Evolutionary conservation across 1,140 invertebrate species (phyloP).

Genomic region (Stegodyphus mimosarum): DNA sequence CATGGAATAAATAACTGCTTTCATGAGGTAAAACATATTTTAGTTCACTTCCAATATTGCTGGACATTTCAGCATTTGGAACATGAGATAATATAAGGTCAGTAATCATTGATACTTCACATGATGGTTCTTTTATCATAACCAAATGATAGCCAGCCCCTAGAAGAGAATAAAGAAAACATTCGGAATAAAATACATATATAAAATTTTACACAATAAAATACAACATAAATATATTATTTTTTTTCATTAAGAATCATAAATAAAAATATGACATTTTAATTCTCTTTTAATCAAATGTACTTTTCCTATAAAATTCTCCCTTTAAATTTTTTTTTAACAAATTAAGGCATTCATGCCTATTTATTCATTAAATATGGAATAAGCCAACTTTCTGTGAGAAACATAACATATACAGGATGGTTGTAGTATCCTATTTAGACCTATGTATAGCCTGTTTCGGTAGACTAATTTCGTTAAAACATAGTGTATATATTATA

Average conservation of each 20-base stretch:
- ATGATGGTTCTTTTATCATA: conserved; percentile 71
- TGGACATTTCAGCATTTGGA: conserved; percentile 71
- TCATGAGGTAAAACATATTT: conserved; percentile 69
- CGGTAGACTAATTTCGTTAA: too few species aligned
- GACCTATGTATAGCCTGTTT: too few species aligned
- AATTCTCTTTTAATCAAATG: background rate
- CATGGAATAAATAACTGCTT: conserved; percentile 48
- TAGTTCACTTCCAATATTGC: conserved; percentile 71
- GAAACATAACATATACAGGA: too few species aligned
- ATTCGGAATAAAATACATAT: background rate
- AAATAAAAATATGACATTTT: background rate
- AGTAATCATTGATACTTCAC: conserved; percentile 72
- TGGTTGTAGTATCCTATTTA: too few species aligned
- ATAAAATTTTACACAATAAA: background rate
- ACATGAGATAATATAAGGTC: conserved; percentile 73
- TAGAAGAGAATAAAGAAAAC: conserved; percentile 51
- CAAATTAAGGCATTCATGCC: too few species aligned
- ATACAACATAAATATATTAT: background rate
- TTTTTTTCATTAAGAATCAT: background rate
- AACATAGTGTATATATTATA: too few species aligned
- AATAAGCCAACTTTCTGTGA: too few species aligned
- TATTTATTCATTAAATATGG: too few species aligned
- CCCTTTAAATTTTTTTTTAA: too few species aligned
- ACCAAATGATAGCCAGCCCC: conserved; percentile 75
- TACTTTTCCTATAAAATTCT: too few species aligned